Percentiles rank a stretch among this genome's conserved stretches.
Conservation (phyloP, 2,113 vertebrate genomes). For the Laticauda colubrina region DNA sequence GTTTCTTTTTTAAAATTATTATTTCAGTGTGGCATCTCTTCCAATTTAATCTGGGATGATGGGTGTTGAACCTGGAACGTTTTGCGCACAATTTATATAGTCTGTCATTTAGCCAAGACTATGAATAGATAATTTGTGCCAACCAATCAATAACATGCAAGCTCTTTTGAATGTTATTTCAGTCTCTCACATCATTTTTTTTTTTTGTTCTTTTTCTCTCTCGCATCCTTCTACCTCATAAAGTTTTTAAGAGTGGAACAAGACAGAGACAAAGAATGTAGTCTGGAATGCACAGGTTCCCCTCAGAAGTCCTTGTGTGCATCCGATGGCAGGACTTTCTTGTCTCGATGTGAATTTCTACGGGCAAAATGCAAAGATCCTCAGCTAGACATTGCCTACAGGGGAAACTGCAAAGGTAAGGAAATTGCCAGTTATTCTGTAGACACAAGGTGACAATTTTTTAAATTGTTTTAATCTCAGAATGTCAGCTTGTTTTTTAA, state of each 20-base stretch:
- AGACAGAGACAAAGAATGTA: slow-evolving; percentile 90
- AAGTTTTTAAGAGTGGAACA: slow-evolving; percentile 95
- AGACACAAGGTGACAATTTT: not conserved
- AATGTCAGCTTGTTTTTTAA: not conserved
- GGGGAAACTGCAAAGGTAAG: slow-evolving; percentile 94
- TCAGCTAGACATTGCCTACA: slow-evolving; percentile 86
- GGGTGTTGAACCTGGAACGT: not conserved
- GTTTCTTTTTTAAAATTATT: not conserved
- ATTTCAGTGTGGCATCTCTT: not conserved
- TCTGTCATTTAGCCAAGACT: not conserved
- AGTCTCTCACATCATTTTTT: not conserved
- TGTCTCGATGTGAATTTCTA: slow-evolving; percentile 93
- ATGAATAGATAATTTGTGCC: not conserved
- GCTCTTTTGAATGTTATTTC: not conserved
- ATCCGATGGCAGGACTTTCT: slow-evolving; percentile 92
- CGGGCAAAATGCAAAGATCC: slow-evolving; percentile 96
- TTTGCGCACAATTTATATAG: not conserved
- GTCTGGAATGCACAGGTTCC: slow-evolving; percentile 82
- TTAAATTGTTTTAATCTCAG: not conserved
- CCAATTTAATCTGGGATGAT: not conserved
- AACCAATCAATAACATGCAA: not conserved
- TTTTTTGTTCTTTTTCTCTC: not conserved
- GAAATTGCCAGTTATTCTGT: not conserved
- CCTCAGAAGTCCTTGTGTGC: slow-evolving; percentile 89
- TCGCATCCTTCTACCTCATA: not conserved